Evolutionary conservation across 2,113 vertebrate species (phyloP).

Genomic region (Triplophysa rosa): DNA sequence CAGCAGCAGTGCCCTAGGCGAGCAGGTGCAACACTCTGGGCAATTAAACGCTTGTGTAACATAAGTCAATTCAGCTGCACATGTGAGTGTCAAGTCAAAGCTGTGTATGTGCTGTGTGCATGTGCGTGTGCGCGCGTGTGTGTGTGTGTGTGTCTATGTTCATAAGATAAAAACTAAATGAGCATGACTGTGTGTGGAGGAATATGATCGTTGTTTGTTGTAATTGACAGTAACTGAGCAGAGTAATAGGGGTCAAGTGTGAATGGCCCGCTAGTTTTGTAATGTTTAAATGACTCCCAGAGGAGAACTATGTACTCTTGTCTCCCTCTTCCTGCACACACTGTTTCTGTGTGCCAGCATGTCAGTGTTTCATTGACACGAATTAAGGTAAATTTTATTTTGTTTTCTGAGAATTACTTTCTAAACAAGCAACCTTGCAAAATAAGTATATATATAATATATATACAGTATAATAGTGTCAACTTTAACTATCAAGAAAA

Average conservation of each 20-base stretch:
- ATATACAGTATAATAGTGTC: no score
- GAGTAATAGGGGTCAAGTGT: conserved; percentile 39
- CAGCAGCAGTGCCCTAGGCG: conserved; percentile 67
- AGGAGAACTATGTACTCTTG: neutral
- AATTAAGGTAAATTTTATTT: neutral
- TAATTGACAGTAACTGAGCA: conserved; percentile 35
- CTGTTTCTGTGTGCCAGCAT: neutral
- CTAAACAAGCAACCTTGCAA: neutral
- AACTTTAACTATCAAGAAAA: neutral
- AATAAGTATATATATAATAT: neutral
- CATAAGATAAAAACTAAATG: neutral
- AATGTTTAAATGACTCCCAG: conserved; percentile 40
- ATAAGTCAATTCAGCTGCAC: conserved; percentile 59
- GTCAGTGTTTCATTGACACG: neutral
- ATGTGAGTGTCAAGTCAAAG: conserved; percentile 15
- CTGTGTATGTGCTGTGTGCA: conserved; percentile 38
- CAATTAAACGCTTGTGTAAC: conserved; percentile 66
- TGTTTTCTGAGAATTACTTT: neutral
- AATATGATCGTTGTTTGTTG: conserved; percentile 30
- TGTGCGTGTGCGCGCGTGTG: no score
- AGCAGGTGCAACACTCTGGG: conserved; percentile 63
- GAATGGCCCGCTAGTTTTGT: conserved; percentile 33
- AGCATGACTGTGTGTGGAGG: conserved; percentile 1
- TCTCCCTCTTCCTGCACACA: conserved; percentile 7
- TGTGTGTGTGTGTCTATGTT: neutral